Conservation (phyloP, 2,888 invertebrate species). For the Drosophila kambysellisi region DNA sequence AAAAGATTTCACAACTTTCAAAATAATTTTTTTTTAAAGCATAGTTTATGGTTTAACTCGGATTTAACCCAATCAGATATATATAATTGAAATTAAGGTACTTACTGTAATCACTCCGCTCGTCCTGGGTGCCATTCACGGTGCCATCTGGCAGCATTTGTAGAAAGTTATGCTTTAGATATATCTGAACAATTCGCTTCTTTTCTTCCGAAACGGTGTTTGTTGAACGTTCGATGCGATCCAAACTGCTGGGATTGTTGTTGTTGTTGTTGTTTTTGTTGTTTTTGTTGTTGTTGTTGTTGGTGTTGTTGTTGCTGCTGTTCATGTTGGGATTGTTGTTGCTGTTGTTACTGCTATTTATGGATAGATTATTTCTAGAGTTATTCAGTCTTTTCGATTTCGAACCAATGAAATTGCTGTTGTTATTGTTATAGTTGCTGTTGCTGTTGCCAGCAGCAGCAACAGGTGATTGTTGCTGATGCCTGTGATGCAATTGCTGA, state of each 20-base stretch:
- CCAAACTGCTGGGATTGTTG: conserved; percentile 82
- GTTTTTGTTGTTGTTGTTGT: conserved; percentile 43
- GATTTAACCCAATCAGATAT: too few species aligned
- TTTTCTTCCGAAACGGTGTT: conserved; percentile 92
- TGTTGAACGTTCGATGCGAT: conserved; percentile 89
- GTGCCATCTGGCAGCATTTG: conserved; percentile 94
- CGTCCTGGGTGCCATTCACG: conserved; percentile 93
- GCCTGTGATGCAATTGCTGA: conserved; percentile 39
- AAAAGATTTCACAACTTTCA: too few species aligned
- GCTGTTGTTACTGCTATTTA: conserved; percentile 69
- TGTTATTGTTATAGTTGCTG: conserved; percentile 30
- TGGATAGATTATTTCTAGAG: conserved; percentile 82
- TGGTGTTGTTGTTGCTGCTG: conserved; percentile 9
- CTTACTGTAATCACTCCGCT: conserved; percentile 94
- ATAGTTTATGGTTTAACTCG: not conserved
- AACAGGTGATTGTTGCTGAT: conserved; percentile 40
- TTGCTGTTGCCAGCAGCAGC: conserved; percentile 57
- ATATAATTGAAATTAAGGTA: conserved; percentile 73
- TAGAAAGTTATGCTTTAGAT: conserved; percentile 93
- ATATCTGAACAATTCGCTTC: conserved; percentile 88
- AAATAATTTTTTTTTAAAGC: not conserved
- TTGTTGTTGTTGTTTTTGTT: conserved; percentile 49
- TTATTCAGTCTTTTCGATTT: conserved; percentile 85
- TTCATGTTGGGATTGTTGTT: conserved; percentile 48
- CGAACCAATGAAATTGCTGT: conserved; percentile 78